Base-by-base conservation (phyloP, 92 coral and sea anemone genomes). In the Siderastrea siderea region DNA sequence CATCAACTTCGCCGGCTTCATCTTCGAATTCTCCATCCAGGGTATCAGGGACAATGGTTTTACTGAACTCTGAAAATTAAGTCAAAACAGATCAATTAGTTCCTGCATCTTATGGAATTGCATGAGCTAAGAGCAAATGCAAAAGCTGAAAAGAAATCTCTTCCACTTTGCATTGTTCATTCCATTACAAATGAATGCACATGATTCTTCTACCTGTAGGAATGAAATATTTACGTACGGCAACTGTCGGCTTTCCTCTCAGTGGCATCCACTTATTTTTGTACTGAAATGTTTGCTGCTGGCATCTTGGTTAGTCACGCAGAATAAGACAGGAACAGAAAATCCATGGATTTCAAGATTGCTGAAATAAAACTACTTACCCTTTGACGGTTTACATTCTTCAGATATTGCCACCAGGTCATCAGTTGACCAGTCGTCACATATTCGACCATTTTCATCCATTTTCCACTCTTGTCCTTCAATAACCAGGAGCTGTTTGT, bases 391-490 rank as follows among this genome's bases (percentile, higher is more conserved):
- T 59, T 63, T 65, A 55, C 61, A 58, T 71, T 50, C 74, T 86
- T 86, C 90, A 55, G 50, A 65, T 65, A 86, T 71, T 68, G 84
- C 90, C 80, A 86, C 90, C 74, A 77, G 74, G 68, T 86, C 90
- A 52, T 86, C 64, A 14, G 78, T 81, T 43, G 72, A 86, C 90
- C 85, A 86, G 62, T 54, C 73, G 16, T 86, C 76, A 64, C 74
- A 79, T 75, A 86, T 86, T 67, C 62, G n/a, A 38, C 72, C 90
- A 60, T 68, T 55, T 60, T 77, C 84, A 60, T 78, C 77, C 68
- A 78, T 86, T 57, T 86, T 61, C 90, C 90, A 86, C 78, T 86
- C 85, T 77, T 86, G 77, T 13, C 85, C 90, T 63, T 77, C 78
- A 43, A 86, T 6, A 50, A 76, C 65, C 66, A 86, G 69, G 73